Conservation (phyloP, 2,113 vertebrate species). For the Opisthocomus hoazin region DNA sequence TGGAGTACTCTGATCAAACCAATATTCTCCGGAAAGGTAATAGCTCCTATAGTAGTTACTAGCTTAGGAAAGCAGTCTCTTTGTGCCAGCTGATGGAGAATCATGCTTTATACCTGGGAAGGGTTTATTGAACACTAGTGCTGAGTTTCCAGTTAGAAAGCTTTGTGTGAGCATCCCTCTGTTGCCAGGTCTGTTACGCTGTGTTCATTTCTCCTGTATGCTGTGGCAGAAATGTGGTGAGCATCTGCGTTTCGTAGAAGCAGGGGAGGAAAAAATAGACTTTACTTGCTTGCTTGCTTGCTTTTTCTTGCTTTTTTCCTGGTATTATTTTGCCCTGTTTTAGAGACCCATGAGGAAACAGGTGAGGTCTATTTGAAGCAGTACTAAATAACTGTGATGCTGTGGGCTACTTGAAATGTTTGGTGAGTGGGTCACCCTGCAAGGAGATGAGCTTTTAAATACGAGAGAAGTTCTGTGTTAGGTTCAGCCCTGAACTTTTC, state of each 20-base stretch:
- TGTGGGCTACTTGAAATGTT: not conserved
- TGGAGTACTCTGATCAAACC: slow-evolving; percentile 90
- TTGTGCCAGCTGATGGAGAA: not conserved
- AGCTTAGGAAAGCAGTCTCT: not conserved
- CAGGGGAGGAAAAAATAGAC: not conserved
- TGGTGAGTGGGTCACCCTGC: not conserved
- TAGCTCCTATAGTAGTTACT: not conserved
- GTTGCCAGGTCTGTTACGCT: accelerated
- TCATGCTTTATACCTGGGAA: not conserved
- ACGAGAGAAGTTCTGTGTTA: not conserved
- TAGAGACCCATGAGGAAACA: not conserved
- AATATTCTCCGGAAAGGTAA: slow-evolving; percentile 83
- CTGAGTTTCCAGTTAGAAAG: not conserved
- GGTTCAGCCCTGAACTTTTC: not conserved
- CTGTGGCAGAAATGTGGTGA: not conserved
- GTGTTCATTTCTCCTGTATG: not conserved
- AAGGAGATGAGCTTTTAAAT: not conserved
- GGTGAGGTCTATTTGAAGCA: not conserved
- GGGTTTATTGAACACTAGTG: not conserved
- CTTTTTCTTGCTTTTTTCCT: not conserved
- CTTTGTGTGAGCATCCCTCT: not conserved
- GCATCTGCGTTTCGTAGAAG: not conserved
- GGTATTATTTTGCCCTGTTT: not conserved
- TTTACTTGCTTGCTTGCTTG: not conserved
- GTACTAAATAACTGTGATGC: not conserved